Conservation (phyloP, 1,140 invertebrate genomes). For the Battus philenor region DNA sequence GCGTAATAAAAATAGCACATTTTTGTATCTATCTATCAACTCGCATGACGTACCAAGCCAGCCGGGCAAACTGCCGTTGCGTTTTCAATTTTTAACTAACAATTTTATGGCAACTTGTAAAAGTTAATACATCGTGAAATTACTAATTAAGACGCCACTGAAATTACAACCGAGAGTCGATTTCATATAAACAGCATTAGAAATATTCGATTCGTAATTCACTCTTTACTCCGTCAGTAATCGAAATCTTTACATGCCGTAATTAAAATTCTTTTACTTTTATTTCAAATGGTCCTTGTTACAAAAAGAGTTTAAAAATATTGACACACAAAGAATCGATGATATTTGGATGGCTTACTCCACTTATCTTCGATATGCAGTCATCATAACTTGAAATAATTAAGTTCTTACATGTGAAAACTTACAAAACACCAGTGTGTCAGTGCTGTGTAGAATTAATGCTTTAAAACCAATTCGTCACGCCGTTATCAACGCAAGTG, state of each 20-base stretch:
- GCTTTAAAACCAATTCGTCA: background rate
- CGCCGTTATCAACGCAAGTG: too few relatives aligned
- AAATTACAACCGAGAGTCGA: conserved; percentile 2
- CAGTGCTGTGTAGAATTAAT: too few relatives aligned
- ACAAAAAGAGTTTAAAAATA: too few relatives aligned
- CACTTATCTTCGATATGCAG: too few relatives aligned
- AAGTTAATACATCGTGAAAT: conserved; percentile 50
- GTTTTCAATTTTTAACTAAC: conserved; percentile 8
- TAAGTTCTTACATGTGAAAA: too few relatives aligned
- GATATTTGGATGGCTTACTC: too few relatives aligned
- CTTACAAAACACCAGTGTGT: too few relatives aligned
- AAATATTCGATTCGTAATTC: background rate
- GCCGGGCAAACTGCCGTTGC: background rate
- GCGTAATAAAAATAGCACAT: conserved; percentile 8
- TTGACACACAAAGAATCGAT: too few relatives aligned
- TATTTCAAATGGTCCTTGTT: background rate
- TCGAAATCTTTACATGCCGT: background rate
- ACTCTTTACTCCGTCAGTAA: background rate
- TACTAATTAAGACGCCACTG: conserved; percentile 26
- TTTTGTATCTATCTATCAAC: conserved; percentile 4
- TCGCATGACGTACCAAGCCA: conserved; percentile 9
- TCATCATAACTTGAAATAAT: too few relatives aligned
- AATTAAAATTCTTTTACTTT: conserved; percentile 7
- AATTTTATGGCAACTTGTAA: conserved; percentile 13
- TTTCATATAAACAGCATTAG: background rate